phyloP scores from a whole-genome alignment of 2,797 vertebrate genomes.

The Lemur catta region DNA sequence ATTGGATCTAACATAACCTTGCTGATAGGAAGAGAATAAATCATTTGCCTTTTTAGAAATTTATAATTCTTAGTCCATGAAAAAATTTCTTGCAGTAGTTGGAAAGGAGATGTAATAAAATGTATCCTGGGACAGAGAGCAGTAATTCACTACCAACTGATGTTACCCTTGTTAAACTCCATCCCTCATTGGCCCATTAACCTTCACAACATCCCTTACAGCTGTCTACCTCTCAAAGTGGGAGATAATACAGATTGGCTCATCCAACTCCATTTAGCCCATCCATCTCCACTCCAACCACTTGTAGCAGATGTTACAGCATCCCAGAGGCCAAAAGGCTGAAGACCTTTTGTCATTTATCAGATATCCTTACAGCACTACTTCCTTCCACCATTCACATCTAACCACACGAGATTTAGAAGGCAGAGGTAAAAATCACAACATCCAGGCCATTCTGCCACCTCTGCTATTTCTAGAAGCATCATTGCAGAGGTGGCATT shows the following conservation, averaged over 20 bases:
- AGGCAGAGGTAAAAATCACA: not conserved
- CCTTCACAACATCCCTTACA: not conserved
- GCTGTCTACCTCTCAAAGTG: not conserved
- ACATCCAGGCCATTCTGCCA: accelerated
- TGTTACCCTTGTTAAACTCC: not conserved
- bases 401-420: not conserved
- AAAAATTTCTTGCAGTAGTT: not conserved
- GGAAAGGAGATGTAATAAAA: constrained; percentile 37
- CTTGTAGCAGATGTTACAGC: not conserved
- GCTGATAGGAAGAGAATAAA: constrained; percentile 19
- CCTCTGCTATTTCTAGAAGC: not conserved
- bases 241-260: not conserved
- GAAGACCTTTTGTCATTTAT: not conserved
- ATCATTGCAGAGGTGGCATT: not conserved
- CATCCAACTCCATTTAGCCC: not conserved
- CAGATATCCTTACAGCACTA: not conserved
- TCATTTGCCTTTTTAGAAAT: not conserved
- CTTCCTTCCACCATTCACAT: not conserved
- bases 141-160: not conserved
- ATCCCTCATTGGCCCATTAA: not conserved
- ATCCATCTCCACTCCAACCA: not conserved
- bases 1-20: not conserved
- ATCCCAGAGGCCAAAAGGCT: not conserved
- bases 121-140: not conserved
- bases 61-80: not conserved